Base-by-base conservation (phyloP, 2,888 invertebrate species). In the Periphyllus acericola region DNA sequence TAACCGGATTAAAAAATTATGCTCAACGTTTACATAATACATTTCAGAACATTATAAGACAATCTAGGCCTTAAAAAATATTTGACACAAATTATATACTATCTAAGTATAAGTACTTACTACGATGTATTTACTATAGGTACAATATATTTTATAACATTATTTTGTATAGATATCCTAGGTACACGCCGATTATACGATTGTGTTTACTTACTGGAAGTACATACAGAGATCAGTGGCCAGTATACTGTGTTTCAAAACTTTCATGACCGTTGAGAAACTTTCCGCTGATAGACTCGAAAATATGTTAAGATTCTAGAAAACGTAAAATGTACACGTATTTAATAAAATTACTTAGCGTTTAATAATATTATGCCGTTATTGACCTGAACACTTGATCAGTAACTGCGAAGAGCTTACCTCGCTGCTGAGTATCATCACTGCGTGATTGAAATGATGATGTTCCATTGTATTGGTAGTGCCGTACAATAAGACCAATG, bases 391-490 rank as follows among this genome's bases (percentile, higher is more conserved):
- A 46, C 14, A 46, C 14, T 3, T 46, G 46, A 46, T 46, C 46
- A 14, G 46, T 11, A 46, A 46, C 11, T 46, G n/a, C 46, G 21
- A 60, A 21, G 5, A 21, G 85, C 91, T 90, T 91, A 93, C 93
- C 91, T 93, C 93, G 89, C 92, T 92, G 90, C 92, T 93, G 90
- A 94, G 91, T 79, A 94, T 94, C 91, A 93, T 93, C 78, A 94
- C 93, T 9, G 94, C 93, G 90, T 94, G 94, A 91, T 94, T 94
- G 91, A 94, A 94, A 91, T 94, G 94, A 90, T 94, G 94, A 89
- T 94, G 93, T 90, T 94, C 94, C 94, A 94, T 94, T 34, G 94
- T 94, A 82, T 93, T 94, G 75, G 93, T 94, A 74, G 93, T 93
- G 0, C 93, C 93, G 90, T 93, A 93, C 78, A 93, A 90, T 88